Evolutionary conservation across 2,113 vertebrate genomes (phyloP).

Genomic region (Prunella fulvescens): DNA sequence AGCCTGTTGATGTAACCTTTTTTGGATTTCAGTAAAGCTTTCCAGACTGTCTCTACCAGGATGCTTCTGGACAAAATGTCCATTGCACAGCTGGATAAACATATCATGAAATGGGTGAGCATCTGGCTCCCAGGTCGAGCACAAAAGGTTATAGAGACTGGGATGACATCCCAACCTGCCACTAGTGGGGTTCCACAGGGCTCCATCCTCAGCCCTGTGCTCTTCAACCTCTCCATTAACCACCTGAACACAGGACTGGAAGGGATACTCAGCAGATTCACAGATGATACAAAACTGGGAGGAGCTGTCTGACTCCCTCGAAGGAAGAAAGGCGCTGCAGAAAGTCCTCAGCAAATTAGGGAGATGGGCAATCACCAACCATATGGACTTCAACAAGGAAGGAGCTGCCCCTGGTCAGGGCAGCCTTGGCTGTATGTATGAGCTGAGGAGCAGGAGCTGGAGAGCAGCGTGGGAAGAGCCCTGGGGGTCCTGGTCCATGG

Average conservation of each 20-base stretch:
- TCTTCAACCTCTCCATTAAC: fast-evolving
- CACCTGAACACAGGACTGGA: neutral
- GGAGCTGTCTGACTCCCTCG: neutral
- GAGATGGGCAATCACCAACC: neutral
- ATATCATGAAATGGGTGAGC: no score
- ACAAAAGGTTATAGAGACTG: neutral
- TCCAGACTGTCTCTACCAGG: neutral
- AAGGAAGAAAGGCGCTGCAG: neutral
- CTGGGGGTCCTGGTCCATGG: neutral
- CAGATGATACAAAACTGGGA: neutral
- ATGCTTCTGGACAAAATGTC: neutral
- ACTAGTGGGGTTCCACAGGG: neutral
- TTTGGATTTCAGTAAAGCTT: neutral
- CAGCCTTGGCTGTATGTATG: neutral
- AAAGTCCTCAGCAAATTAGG: neutral
- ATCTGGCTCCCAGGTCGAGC: neutral
- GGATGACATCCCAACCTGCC: neutral
- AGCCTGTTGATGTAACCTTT: neutral
- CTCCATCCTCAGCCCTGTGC: neutral
- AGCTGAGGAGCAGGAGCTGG: neutral
- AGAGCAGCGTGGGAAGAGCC: neutral
- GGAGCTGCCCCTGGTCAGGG: neutral
- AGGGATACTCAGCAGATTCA: neutral
- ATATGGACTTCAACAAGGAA: neutral
- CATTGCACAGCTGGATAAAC: neutral